Percentiles rank a stretch among this genome's conserved stretches.
Conservation (phyloP, 2,888 invertebrate genomes). For the Epirrhoe tristata region DNA sequence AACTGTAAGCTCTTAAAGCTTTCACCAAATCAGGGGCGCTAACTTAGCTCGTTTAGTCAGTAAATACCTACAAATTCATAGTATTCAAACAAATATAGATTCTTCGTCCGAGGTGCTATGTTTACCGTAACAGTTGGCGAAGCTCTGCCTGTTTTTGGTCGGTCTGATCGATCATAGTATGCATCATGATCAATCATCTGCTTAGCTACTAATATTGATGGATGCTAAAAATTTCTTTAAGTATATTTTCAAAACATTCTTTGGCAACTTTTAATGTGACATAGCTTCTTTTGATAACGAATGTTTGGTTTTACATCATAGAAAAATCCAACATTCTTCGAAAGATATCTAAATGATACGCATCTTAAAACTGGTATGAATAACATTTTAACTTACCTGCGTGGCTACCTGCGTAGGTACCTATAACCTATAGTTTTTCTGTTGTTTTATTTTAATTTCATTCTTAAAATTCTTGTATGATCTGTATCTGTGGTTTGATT, state of each 20-base stretch:
- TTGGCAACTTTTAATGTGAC: too few species aligned
- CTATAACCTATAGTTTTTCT: neutral
- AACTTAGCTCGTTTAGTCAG: conserved; percentile 43
- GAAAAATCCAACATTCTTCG: neutral
- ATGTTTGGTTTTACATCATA: neutral
- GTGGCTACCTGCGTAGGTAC: neutral
- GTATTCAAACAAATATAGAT: conserved; percentile 8
- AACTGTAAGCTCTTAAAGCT: conserved; percentile 44
- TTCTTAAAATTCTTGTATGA: neutral
- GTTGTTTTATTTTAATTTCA: neutral
- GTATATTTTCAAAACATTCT: neutral
- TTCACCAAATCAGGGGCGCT: conserved; percentile 46
- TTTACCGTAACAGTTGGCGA: neutral
- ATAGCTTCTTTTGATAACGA: neutral
- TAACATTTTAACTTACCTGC: neutral
- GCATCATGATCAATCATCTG: neutral
- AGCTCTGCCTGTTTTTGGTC: neutral
- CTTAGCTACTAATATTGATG: neutral
- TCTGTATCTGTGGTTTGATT: neutral
- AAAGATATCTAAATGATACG: too few species aligned
- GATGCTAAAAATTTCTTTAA: neutral
- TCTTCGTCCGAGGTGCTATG: neutral
- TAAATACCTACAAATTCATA: conserved; percentile 15
- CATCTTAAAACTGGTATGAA: neutral
- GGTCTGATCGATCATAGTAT: neutral